Percentiles rank a stretch among this genome's conserved stretches.
These are phyloP conservation scores for Calameuta filiformis DNA, from an alignment of 2,888 invertebrate species.

Conservation along the genomic window DNA sequence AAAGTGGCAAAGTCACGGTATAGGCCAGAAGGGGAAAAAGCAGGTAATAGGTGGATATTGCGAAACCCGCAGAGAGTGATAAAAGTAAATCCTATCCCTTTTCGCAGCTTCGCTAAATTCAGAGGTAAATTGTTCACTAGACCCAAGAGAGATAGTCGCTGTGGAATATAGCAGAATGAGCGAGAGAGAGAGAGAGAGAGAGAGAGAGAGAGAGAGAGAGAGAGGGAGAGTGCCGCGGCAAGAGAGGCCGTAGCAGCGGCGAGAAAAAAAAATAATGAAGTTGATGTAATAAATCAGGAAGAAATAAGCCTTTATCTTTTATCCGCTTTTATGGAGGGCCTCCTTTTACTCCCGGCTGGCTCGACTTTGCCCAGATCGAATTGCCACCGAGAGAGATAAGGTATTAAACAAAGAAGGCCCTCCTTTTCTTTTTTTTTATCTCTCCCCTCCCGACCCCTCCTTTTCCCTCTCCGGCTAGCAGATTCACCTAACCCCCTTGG, in stretches of 20 bases:
- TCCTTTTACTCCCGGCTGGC: background rate
- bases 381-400: conserved; percentile 9
- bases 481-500: too few species aligned
- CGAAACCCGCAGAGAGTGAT: conserved; percentile 20
- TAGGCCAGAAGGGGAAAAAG: conserved; percentile 7
- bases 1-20: too few species aligned
- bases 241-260: background rate
- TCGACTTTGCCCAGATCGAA: conserved; percentile 8
- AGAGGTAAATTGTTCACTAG: conserved; percentile 16
- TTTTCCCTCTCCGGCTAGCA: background rate
- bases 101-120: conserved; percentile 16
- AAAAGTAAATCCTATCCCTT: conserved; percentile 18
- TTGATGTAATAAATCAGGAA: conserved; percentile 17
- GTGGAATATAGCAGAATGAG: too few species aligned
- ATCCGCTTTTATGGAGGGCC: background rate
- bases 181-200: too few species aligned
- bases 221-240: too few species aligned
- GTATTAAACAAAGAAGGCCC: conserved; percentile 9
- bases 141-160: conserved; percentile 11
- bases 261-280: conserved; percentile 11
- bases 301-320: conserved; percentile 18
- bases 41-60: conserved; percentile 20
- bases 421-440: too few species aligned
- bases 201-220: too few species aligned
- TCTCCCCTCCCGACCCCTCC: too few species aligned